These are phyloP conservation scores for Ailuropoda melanoleuca DNA, from an alignment of 2,113 vertebrate genomes.

Conservation along the genomic window DNA sequence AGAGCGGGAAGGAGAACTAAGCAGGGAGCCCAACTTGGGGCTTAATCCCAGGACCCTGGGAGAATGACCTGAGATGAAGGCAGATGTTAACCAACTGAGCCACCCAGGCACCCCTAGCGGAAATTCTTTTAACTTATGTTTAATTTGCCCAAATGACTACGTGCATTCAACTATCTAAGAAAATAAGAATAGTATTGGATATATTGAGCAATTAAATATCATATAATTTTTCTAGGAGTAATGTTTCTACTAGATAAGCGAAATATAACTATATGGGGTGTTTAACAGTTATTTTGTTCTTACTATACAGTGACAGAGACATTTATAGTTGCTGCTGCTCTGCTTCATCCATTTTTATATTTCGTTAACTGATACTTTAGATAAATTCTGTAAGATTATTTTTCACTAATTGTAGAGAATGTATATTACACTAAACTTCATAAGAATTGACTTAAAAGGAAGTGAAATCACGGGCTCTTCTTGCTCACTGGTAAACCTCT, in stretches of 20 bases:
- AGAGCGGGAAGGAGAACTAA: neutral
- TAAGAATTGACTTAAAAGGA: neutral
- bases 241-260: neutral
- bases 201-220: neutral
- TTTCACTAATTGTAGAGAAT: neutral
- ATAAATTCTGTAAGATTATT: neutral
- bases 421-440: neutral
- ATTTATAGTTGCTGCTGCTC: neutral
- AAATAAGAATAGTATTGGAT: neutral
- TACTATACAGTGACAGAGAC: neutral
- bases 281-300: neutral
- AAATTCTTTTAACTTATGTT: neutral
- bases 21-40: neutral
- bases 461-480: neutral
- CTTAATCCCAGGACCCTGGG: neutral
- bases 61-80: neutral
- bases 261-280: accelerated
- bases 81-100: neutral
- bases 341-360: neutral
- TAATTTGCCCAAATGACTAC: neutral
- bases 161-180: neutral
- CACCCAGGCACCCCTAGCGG: neutral
- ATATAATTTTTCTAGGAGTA: neutral
- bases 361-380: neutral
- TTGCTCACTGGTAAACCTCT: neutral